Base-by-base conservation (phyloP, 1,140 invertebrate genomes). In the Eurosta solidaginis region DNA sequence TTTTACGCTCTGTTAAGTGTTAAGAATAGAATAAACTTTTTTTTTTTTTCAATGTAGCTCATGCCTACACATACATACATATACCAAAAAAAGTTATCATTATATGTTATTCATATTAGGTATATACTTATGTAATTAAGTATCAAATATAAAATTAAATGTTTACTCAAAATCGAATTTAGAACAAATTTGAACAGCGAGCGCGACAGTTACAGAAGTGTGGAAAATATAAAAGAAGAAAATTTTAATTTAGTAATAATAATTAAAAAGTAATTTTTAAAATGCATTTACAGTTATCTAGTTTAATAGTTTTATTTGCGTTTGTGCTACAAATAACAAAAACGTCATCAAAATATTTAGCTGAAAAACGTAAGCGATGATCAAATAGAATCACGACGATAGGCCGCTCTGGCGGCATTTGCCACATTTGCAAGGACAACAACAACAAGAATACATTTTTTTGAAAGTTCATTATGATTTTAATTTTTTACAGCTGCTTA, bases 311-410 rank as follows among this genome's bases (percentile, higher is more conserved):
- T 29, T 12, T 74, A 20, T 47, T 74, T 10, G 25, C 44, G 27
- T 22, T 74, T 6, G 20, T 33, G n/a, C 7, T 68, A 74, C 44
- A 74, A 47, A 29, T 29, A 79, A 14, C 40, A 45, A 17, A 5
- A 74, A 33, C 3, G 63, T 0, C 25, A 47, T 10, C 9, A 25
- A 68, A 78, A 49, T 84, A 84, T 80, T 59, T 86, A 17, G 17
- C 78, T 0, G 78, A 83, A 12, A 83, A 81, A 82, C 84, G 84
- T 86, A 77, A 81, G 78, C 12, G 25, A 7, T 20, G 9, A 40
- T 17, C 3, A 40, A 4, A 33, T 52, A n/a, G n/a, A n/a, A n/a
- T n/a, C n/a, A n/a, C n/a, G n/a, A n/a, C n/a, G n/a, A n/a, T n/a
- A n/a, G n/a, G n/a, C n/a, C n/a, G n/a, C n/a, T n/a, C n/a, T n/a